phyloP scores from a whole-genome alignment of 1,140 invertebrate genomes.

The Zaprionus nigranus region DNA sequence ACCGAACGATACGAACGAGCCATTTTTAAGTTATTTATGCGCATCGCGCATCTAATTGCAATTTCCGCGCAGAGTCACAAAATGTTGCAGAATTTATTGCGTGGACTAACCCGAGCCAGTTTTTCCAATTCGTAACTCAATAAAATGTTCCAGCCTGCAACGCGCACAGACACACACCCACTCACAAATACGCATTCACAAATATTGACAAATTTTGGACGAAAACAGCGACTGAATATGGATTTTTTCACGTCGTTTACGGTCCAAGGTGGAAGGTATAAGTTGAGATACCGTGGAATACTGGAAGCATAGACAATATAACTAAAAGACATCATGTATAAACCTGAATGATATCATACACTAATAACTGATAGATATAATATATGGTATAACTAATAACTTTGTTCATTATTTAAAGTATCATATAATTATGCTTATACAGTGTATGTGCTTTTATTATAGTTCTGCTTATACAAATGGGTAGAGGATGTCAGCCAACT shows the following conservation, averaged over 20 bases:
- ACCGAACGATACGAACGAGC: not conserved
- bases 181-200: slow-evolving; percentile 28
- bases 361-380: too few species aligned
- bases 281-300: not conserved
- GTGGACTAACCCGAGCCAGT: not conserved
- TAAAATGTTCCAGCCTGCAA: slow-evolving; percentile 50
- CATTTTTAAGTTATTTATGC: slow-evolving; percentile 75
- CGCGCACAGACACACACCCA: slow-evolving; percentile 20
- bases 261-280: not conserved
- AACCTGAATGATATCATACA: too few species aligned
- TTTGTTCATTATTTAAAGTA: too few species aligned
- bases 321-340: too few species aligned
- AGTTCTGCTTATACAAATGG: too few species aligned
- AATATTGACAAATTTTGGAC: slow-evolving; percentile 57
- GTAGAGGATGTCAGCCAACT: too few species aligned
- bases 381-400: too few species aligned
- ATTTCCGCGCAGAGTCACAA: slow-evolving; percentile 75
- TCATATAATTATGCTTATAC: too few species aligned
- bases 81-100: slow-evolving; percentile 75
- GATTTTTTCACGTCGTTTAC: not conserved
- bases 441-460: too few species aligned
- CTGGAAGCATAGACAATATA: too few species aligned
- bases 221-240: slow-evolving; percentile 1
- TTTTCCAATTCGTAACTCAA: slow-evolving; percentile 58
- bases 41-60: slow-evolving; percentile 69